A percentile compares a stretch with the other conserved stretches of the same genome.
phyloP scores from a whole-genome alignment of 2,113 vertebrate species.

The Pogona vitticeps region DNA sequence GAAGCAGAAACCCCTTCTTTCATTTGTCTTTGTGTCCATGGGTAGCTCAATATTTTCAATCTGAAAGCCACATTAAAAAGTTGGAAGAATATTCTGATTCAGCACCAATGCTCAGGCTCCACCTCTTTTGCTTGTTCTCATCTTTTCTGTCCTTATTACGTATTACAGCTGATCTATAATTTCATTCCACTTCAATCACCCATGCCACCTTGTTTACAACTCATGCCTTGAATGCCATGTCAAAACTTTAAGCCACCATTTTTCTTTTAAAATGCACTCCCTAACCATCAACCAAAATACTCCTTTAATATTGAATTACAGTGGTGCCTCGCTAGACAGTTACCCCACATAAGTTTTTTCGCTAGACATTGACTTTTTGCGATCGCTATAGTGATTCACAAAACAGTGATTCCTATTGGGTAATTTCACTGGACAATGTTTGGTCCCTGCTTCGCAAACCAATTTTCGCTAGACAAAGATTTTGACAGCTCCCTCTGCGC shows the following conservation, averaged over 20 bases:
- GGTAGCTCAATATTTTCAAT: conserved; percentile 91
- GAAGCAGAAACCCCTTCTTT: conserved; percentile 90
- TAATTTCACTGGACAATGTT: no score
- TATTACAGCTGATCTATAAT: not conserved
- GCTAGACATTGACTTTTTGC: no score
- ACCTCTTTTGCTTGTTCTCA: not conserved
- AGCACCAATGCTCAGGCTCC: not conserved
- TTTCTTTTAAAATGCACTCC: not conserved
- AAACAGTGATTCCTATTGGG: no score
- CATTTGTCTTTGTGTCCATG: conserved; percentile 89
- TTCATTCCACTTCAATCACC: not conserved
- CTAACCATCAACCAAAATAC: not conserved
- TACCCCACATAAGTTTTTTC: no score
- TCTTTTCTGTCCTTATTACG: not conserved
- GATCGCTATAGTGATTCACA: no score
- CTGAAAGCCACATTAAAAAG: conserved; percentile 64
- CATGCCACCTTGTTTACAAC: not conserved
- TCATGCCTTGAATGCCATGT: not conserved
- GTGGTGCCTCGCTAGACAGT: no score
- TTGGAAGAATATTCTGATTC: not conserved
- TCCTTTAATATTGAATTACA: not conserved
- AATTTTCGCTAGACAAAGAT: no score
- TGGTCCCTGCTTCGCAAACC: no score
- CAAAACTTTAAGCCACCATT: not conserved
- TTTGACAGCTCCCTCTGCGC: no score